Evolutionary conservation across 2,797 vertebrate genomes (phyloP), one percentile per base, ranked within the genome.

Genomic region (Triplophysa yarkandensis): DNA sequence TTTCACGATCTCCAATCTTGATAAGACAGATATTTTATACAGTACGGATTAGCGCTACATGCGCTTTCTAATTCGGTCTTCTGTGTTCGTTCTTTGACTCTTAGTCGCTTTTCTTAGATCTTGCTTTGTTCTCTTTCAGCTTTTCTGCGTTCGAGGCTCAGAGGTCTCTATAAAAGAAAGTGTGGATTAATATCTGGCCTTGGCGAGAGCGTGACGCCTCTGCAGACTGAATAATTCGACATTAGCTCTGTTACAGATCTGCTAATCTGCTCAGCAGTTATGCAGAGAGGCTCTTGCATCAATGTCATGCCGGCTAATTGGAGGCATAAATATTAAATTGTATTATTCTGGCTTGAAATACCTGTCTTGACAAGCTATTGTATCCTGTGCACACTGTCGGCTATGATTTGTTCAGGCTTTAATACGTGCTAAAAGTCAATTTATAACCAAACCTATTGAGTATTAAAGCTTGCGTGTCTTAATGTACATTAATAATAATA

Each of bases 41-140:
- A 85, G 84, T 74, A 84, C 85, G 88, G 87, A 86, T 82, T 81
- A 86, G 77, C 80, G 79, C 76, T 27, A 69, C 83, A 85, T 80
- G 75, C 89, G 87, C 87, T 85, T 84, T 88, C 84, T 80, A 84
- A 85, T 66, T 85, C 79, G 23, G 66, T 54, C 80, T 69, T 76
- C 82, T 86, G 85, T 84, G 88, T 89, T 87, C 87, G 88, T 90
- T 90, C 87, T 81, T 77, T 70, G 81, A 84, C 86, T 55, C 74
- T 78, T 75, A 64, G 54, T 70, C 46, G 30, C 71, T 77, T 77
- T 43, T 39, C 62, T 78, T 39, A 14, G 30, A 65, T 71, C 71
- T 57, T 71, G 6, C 7, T 13, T 62, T 13, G 39, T 50, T 52
- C 8, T 23, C 41, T 67, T 67, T 71, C 16, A 16, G 6, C 55